A percentile compares a stretch with the other conserved stretches of the same genome.
These are phyloP conservation scores for Lepus timidus DNA, from an alignment of 2,113 vertebrate species.

Conservation along the genomic window DNA sequence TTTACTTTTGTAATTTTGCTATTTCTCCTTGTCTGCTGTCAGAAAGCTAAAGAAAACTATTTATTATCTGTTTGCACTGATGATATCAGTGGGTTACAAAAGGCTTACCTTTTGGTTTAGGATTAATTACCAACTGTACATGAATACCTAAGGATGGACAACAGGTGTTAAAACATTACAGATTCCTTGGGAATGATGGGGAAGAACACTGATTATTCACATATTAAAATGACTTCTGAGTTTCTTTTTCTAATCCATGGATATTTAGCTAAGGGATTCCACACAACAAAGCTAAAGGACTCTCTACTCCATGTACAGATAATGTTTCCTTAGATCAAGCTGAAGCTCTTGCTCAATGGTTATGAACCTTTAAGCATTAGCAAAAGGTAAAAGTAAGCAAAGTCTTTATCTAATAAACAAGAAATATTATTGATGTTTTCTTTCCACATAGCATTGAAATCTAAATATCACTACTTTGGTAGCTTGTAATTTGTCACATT, in stretches of 20 bases:
- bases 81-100: background rate
- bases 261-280: background rate
- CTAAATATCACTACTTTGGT: slow-evolving; percentile 41
- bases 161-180: background rate
- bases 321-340: background rate
- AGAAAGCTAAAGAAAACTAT: slow-evolving; percentile 39
- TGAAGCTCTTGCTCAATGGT: background rate
- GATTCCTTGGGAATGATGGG: background rate
- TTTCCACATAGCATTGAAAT: slow-evolving; percentile 31
- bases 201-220: slow-evolving; percentile 20
- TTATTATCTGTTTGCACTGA: background rate
- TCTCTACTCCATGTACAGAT: background rate
- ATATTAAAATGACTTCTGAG: slow-evolving; percentile 35
- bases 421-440: slow-evolving; percentile 46
- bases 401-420: slow-evolving; percentile 14
- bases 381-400: slow-evolving; percentile 25
- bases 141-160: slow-evolving; percentile 21
- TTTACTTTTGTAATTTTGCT: background rate
- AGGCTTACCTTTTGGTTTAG: slow-evolving; percentile 6
- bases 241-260: slow-evolving; percentile 54
- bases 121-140: slow-evolving; percentile 26
- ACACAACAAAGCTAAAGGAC: background rate
- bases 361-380: background rate
- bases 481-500: slow-evolving; percentile 62
- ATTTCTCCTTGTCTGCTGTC: background rate